phyloP scores from a whole-genome alignment of 2,113 vertebrate species.

The Pomatostomus ruficeps region DNA sequence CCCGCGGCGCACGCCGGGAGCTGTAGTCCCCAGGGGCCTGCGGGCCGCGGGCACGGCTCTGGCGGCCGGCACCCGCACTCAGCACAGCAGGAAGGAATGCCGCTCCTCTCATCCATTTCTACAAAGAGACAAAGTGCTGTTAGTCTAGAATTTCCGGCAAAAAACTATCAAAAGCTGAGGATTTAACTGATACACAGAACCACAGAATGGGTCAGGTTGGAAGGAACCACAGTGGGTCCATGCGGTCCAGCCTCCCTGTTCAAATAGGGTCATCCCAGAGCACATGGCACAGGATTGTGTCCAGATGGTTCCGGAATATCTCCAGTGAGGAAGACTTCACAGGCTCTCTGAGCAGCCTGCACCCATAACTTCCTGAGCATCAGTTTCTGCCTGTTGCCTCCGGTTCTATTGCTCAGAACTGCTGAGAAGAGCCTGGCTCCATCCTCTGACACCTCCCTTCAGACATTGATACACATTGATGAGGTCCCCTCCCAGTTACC shows the following conservation, averaged over 20 bases:
- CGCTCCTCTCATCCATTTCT: rapidly evolving
- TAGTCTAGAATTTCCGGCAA: neutral
- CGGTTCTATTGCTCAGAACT: neutral
- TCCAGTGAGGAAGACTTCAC: neutral
- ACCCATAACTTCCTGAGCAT: neutral
- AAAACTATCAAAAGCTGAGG: neutral
- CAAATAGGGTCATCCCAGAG: neutral
- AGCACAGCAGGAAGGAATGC: rapidly evolving
- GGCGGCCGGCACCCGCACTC: rapidly evolving
- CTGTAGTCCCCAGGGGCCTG: neutral
- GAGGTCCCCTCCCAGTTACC: neutral
- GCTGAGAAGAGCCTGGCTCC: neutral
- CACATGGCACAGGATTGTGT: neutral
- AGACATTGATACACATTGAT: too few species aligned
- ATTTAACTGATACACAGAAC: neutral
- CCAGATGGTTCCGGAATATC: neutral
- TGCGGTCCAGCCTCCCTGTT: neutral
- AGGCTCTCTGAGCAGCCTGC: neutral
- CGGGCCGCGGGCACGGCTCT: neutral
- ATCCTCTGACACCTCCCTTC: too few species aligned
- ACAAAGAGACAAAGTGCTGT: neutral
- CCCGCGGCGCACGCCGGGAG: neutral
- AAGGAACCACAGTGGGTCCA: neutral
- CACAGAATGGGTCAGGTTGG: neutral
- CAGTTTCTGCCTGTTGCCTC: neutral